Percentiles rank a stretch among this genome's conserved stretches.
Evolutionary conservation across 2,113 vertebrate species (phyloP).

Genomic region (human (Homo sapiens)): GRCh38 chr11:105548001-105548500

Average conservation of each 20-base stretch:
- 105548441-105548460: neutral
- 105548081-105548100: neutral
- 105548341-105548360: neutral
- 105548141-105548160: constrained; percentile 32
- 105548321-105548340: neutral
- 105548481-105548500: constrained; percentile 50
- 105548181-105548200: neutral
- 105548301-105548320: neutral
- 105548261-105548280: neutral
- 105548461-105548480: constrained; percentile 42
- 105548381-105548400: neutral
- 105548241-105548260: neutral
- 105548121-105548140: neutral
- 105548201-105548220: neutral
- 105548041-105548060: neutral
- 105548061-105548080: neutral
- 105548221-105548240: neutral
- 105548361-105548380: neutral
- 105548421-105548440: neutral
- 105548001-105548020: neutral
- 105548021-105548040: neutral
- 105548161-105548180: neutral
- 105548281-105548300: neutral
- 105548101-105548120: neutral
- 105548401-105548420: neutral